These are phyloP conservation scores for Erpetoichthys calabaricus DNA, from an alignment of 2,797 vertebrate species.

Conservation along the genomic window DNA sequence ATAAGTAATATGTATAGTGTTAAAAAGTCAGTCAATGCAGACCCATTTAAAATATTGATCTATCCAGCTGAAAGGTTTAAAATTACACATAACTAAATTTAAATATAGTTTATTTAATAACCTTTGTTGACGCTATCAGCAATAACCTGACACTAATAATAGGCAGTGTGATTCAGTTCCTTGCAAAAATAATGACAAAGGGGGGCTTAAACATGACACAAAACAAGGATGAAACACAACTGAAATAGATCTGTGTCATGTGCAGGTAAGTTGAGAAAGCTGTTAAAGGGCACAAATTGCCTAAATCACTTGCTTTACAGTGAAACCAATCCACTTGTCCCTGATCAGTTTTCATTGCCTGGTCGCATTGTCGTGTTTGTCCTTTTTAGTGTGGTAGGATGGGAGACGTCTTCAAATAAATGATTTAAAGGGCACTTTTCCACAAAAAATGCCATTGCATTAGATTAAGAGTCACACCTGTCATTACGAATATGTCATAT, in stretches of 20 bases:
- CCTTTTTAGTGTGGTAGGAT: conserved; percentile 14
- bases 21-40: too few relatives aligned
- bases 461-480: conserved; percentile 16
- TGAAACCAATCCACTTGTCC: conserved; percentile 27
- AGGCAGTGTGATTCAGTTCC: conserved; percentile 4
- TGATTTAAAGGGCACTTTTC: conserved; percentile 28
- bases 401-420: conserved; percentile 22
- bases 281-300: conserved; percentile 27
- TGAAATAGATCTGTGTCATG: conserved; percentile 21
- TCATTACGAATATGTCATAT: conserved; percentile 26
- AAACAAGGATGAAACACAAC: conserved; percentile 20
- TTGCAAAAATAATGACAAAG: conserved; percentile 1
- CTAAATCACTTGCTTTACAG: conserved; percentile 13
- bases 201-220: not conserved
- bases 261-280: conserved; percentile 23
- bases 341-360: conserved; percentile 25
- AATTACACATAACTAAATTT: not conserved
- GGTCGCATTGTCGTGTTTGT: conserved; percentile 16
- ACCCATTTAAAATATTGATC: too few relatives aligned
- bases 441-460: conserved; percentile 24
- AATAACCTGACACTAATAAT: not conserved
- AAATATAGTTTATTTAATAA: not conserved
- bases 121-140: not conserved
- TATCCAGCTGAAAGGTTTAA: not conserved
- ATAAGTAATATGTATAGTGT: too few relatives aligned